phyloP scores from a whole-genome alignment of 2,113 vertebrate genomes.

The Misgurnus anguillicaudatus region DNA sequence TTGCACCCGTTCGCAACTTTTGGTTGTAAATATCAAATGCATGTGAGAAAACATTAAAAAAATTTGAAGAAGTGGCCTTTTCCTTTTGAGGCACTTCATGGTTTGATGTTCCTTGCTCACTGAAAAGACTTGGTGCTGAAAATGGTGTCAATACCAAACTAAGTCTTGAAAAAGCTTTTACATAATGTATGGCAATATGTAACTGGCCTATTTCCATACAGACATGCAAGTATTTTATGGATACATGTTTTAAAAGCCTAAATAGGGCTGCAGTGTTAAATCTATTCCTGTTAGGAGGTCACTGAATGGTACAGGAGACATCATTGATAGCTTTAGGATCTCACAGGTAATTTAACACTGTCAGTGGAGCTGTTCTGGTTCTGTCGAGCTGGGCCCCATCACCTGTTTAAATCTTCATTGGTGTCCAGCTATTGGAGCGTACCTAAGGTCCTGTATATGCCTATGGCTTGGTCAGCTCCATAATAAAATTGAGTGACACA shows the following conservation, averaged over 20 bases:
- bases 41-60: neutral
- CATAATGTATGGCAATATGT: neutral
- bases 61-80: neutral
- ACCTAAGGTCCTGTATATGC: neutral
- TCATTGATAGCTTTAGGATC: conserved; percentile 46
- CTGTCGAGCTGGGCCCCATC: conserved; percentile 36
- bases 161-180: neutral
- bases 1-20: neutral
- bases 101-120: neutral
- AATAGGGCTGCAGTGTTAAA: neutral
- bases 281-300: conserved; percentile 67
- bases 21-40: neutral
- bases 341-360: conserved; percentile 60
- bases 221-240: conserved; percentile 30
- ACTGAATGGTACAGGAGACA: conserved; percentile 49
- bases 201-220: neutral
- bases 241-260: conserved; percentile 1
- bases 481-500: conserved; percentile 52
- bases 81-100: neutral
- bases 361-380: conserved; percentile 41
- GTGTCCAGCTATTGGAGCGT: neutral
- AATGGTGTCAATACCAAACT: neutral
- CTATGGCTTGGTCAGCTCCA: conserved; percentile 30
- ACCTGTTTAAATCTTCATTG: conserved; percentile 18
- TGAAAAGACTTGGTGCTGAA: neutral